Conservation (phyloP, 1,140 invertebrate species). For the Augochlora pura region DNA sequence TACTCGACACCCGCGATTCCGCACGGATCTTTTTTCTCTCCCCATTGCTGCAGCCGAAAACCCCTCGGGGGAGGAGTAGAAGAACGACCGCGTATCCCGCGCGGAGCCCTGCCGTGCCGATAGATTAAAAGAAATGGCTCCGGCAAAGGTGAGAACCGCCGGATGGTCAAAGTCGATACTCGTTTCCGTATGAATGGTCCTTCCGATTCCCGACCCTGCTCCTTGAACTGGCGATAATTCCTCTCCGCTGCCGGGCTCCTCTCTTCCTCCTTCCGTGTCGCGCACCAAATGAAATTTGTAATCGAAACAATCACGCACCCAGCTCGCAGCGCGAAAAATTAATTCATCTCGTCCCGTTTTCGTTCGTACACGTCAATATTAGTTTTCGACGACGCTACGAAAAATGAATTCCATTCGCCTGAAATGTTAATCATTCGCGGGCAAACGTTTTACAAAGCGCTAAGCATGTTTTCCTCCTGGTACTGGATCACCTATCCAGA, state of each 20-base stretch:
- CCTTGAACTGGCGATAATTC: slow-evolving; percentile 15
- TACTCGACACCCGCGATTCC: slow-evolving; percentile 58
- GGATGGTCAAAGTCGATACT: slow-evolving; percentile 43
- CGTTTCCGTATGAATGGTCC: slow-evolving; percentile 33
- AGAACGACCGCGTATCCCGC: too few species aligned
- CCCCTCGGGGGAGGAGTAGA: slow-evolving; percentile 19
- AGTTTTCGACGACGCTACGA: too few species aligned
- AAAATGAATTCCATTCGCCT: too few species aligned
- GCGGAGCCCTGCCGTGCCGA: background rate
- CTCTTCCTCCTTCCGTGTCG: background rate
- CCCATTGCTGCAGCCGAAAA: background rate
- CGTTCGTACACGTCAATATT: too few species aligned
- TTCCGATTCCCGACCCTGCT: background rate
- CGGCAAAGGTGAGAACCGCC: slow-evolving; percentile 38
- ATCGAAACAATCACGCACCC: background rate
- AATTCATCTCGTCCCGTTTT: too few species aligned
- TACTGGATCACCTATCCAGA: too few species aligned
- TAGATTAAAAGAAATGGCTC: slow-evolving; percentile 41
- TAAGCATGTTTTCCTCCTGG: too few species aligned
- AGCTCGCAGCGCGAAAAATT: too few species aligned
- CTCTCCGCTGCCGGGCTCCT: background rate
- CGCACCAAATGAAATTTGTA: background rate
- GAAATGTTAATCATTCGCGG: too few species aligned
- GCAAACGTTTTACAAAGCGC: too few species aligned
- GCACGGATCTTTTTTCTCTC: slow-evolving; percentile 14